These are phyloP conservation scores for Trachurus trachurus DNA, from an alignment of 2,797 vertebrate genomes.

Conservation along the genomic window DNA sequence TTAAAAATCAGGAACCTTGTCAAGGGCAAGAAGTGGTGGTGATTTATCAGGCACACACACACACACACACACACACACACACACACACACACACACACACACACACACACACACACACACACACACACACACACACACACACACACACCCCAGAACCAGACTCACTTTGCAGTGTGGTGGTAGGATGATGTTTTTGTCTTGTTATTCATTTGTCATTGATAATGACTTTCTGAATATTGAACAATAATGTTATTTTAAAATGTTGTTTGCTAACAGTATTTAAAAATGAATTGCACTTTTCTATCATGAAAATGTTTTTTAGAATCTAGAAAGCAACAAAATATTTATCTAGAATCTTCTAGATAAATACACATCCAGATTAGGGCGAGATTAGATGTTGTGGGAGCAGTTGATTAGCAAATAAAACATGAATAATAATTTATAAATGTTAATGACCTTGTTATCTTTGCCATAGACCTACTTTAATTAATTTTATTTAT, in stretches of 20 bases:
- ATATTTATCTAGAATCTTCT: too few relatives aligned
- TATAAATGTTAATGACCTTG: too few relatives aligned
- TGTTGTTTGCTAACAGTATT: neutral
- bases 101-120: neutral
- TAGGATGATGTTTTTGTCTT: conserved; percentile 14
- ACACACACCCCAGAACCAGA: neutral
- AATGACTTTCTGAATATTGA: conserved; percentile 3
- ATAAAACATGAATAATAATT: too few relatives aligned
- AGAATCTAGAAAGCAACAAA: too few relatives aligned
- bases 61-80: neutral
- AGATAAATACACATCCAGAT: conserved; percentile 1
- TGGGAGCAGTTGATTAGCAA: too few relatives aligned
- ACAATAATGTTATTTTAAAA: neutral
- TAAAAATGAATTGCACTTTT: neutral
- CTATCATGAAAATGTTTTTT: neutral
- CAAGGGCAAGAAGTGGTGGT: conserved; percentile 72
- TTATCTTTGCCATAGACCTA: too few relatives aligned
- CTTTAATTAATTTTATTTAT: too few relatives aligned
- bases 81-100: neutral
- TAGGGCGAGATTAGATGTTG: neutral
- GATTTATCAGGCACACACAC: conserved; percentile 37
- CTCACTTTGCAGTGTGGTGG: neutral
- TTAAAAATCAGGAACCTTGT: conserved; percentile 69
- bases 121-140: neutral
- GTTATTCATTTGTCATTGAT: conserved; percentile 8